Evolutionary conservation across 2,888 invertebrate genomes (phyloP).

Genomic region (Azorinus chamasolen): DNA sequence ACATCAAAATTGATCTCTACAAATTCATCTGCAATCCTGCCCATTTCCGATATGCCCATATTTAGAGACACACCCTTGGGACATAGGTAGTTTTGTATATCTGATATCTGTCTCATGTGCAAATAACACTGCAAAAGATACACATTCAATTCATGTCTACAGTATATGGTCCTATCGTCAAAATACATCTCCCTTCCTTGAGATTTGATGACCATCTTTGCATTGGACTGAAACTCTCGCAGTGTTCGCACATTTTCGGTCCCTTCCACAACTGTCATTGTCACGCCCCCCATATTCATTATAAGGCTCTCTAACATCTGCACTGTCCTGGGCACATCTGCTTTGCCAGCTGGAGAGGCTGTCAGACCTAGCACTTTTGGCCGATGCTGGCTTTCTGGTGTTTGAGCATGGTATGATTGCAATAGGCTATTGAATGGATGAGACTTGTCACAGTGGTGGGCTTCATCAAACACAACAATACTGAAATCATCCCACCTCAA

Average conservation of each 20-base stretch:
- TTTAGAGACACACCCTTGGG: slow-evolving; percentile 19
- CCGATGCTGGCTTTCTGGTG: slow-evolving; percentile 20
- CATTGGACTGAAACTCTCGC: slow-evolving; percentile 71
- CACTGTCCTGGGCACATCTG: slow-evolving; percentile 68
- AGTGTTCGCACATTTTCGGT: slow-evolving; percentile 53
- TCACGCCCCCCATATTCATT: slow-evolving; percentile 72
- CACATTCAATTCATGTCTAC: slow-evolving; percentile 64
- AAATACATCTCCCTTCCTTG: slow-evolving; percentile 21
- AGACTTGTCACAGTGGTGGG: slow-evolving; percentile 82
- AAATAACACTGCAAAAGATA: slow-evolving; percentile 74
- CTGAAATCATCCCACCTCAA: slow-evolving; percentile 79
- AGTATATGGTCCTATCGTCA: not conserved
- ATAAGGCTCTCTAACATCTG: slow-evolving; percentile 74
- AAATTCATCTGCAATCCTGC: slow-evolving; percentile 41
- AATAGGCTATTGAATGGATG: slow-evolving; percentile 80
- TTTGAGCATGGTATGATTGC: slow-evolving; percentile 59
- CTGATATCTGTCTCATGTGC: slow-evolving; percentile 60
- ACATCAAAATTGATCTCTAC: slow-evolving; percentile 58
- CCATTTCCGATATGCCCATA: slow-evolving; percentile 37
- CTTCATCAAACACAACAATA: slow-evolving; percentile 82
- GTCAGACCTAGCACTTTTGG: slow-evolving; percentile 82
- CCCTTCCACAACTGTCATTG: slow-evolving; percentile 71
- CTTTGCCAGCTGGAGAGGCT: slow-evolving; percentile 82
- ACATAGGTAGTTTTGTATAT: slow-evolving; percentile 57
- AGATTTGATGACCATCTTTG: slow-evolving; percentile 56